Evolutionary conservation across 1,140 invertebrate genomes (phyloP).

Genomic region (Drosophila eugracilis): DNA sequence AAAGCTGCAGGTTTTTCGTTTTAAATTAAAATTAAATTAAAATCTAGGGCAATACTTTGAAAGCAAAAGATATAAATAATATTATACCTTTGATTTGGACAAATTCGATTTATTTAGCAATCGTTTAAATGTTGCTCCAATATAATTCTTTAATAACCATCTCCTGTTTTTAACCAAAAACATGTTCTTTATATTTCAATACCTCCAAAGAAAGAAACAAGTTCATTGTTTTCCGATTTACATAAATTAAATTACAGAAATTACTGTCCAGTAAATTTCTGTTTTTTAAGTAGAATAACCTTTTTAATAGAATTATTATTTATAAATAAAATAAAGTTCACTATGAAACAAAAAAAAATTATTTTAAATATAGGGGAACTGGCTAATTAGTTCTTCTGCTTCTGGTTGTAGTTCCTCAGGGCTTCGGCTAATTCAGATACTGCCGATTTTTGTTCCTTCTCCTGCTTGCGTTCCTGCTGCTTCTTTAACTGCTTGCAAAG

Average conservation of each 20-base stretch:
- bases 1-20: not conserved
- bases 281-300: not conserved
- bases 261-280: no score
- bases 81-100: no score
- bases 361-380: not conserved
- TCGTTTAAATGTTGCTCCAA: no score
- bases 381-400: slow-evolving; percentile 23
- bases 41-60: not conserved
- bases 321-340: not conserved
- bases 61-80: no score
- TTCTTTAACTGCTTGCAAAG: slow-evolving; percentile 65
- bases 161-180: no score
- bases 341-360: slow-evolving; percentile 26
- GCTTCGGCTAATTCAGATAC: slow-evolving; percentile 47
- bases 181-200: no score
- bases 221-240: no score
- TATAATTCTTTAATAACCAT: no score
- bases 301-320: not conserved
- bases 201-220: no score
- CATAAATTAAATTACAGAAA: no score
- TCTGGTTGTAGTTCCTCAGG: slow-evolving; percentile 44
- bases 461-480: slow-evolving; percentile 53
- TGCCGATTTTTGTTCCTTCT: slow-evolving; percentile 29
- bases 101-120: no score
- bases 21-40: not conserved